Evolutionary conservation across 2,888 invertebrate genomes (phyloP).

Genomic region (Scrobipalpa atriplicella): DNA sequence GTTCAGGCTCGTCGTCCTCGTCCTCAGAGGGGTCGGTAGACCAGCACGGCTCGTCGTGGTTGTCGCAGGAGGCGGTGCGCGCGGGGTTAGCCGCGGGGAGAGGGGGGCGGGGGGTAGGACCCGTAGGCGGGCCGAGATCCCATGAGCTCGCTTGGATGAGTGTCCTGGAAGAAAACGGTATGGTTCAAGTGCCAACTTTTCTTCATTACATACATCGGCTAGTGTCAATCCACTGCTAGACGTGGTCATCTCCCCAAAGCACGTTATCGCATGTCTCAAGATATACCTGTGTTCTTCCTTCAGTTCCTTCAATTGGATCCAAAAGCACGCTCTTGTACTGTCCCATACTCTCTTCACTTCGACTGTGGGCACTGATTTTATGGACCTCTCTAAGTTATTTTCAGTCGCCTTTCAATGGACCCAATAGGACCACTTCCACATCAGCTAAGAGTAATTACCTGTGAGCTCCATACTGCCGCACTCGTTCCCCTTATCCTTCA

Average conservation of each 20-base stretch:
- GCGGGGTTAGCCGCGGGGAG: conserved; percentile 50
- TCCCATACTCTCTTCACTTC: conserved; percentile 93
- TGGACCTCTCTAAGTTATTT: background rate
- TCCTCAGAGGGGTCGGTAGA: conserved; percentile 96
- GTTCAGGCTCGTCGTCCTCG: conserved; percentile 92
- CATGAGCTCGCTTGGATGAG: conserved; percentile 87
- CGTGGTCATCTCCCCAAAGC: too few species aligned
- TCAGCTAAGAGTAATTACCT: conserved; percentile 41
- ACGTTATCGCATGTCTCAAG: too few species aligned
- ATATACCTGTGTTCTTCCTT: conserved; percentile 84
- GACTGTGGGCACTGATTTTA: conserved; percentile 89
- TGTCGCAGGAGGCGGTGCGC: conserved; percentile 67
- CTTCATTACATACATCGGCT: too few species aligned
- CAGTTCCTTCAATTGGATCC: conserved; percentile 94
- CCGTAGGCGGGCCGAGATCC: conserved; percentile 77
- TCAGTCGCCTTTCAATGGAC: too few species aligned
- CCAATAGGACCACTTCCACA: too few species aligned
- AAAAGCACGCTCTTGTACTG: conserved; percentile 95
- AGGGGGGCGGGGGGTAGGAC: conserved; percentile 47
- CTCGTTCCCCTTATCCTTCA: conserved; percentile 91
- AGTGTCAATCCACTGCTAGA: too few species aligned
- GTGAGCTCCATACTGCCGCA: conserved; percentile 87
- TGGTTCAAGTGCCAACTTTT: too few species aligned
- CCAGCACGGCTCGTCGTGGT: conserved; percentile 91
- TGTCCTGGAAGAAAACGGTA: too few species aligned